Conservation (phyloP, 2,888 invertebrate species). For the Diogma glabrata region DNA sequence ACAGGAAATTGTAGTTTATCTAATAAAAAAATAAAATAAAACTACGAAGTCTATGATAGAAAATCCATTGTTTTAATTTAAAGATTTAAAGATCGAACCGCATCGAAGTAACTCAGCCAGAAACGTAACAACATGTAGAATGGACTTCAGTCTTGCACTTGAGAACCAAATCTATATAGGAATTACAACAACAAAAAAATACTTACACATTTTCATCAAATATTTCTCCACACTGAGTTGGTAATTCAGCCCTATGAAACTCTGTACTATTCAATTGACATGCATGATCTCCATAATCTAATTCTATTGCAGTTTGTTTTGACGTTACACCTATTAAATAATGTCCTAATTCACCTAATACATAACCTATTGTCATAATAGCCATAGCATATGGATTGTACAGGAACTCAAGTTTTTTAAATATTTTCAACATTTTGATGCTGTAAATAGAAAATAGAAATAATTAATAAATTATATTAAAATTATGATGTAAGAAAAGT, state of each 20-base stretch:
- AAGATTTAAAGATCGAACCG: no score
- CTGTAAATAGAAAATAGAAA: conserved; percentile 3
- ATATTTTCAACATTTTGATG: conserved; percentile 15
- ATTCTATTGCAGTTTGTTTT: conserved; percentile 70
- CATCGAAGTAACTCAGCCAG: no score
- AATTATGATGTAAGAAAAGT: no score
- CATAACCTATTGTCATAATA: conserved; percentile 70
- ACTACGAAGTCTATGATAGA: no score
- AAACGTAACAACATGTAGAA: no score
- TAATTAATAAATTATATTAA: neutral
- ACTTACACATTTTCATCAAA: conserved; percentile 43
- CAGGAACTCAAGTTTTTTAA: conserved; percentile 49
- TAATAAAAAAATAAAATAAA: no score
- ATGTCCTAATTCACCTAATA: conserved; percentile 77
- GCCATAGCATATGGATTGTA: conserved; percentile 72
- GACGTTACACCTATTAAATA: conserved; percentile 83
- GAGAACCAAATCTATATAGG: neutral
- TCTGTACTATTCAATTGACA: conserved; percentile 64
- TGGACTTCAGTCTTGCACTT: no score
- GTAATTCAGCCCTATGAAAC: conserved; percentile 40
- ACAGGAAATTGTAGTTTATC: no score
- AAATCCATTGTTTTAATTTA: no score
- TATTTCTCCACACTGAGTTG: conserved; percentile 43
- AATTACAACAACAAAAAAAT: neutral
- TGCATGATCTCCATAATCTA: conserved; percentile 76